Percentiles rank a stretch among this genome's conserved stretches.
phyloP scores from a whole-genome alignment of 2,888 invertebrate genomes.

The Ophion obscuratus region DNA sequence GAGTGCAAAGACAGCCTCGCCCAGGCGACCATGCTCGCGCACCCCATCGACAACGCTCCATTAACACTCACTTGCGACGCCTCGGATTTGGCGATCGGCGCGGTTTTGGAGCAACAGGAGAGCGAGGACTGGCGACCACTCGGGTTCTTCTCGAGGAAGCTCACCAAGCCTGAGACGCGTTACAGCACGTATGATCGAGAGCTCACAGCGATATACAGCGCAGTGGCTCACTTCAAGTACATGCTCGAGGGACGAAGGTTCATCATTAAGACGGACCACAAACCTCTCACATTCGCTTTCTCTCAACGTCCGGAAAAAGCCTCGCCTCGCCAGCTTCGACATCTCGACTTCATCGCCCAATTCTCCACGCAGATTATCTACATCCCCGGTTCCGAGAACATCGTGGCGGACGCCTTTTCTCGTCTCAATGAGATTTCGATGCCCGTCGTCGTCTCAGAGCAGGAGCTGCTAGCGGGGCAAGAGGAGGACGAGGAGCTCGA shows the following conservation, averaged over 20 bases:
- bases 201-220: neutral
- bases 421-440: constrained; percentile 59
- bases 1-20: constrained; percentile 43
- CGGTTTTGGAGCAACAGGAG: constrained; percentile 16
- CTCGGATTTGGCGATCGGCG: constrained; percentile 65
- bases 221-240: neutral
- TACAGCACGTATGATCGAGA: too few relatives aligned
- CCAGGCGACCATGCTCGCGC: constrained; percentile 47
- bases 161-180: too few relatives aligned
- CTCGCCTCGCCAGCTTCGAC: neutral
- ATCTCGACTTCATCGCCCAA: constrained; percentile 27
- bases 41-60: constrained; percentile 48
- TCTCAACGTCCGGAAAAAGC: constrained; percentile 14
- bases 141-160: too few relatives aligned
- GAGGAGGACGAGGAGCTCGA: constrained; percentile 53
- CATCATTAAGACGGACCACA: constrained; percentile 26
- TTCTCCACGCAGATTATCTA: constrained; percentile 58
- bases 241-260: constrained; percentile 20
- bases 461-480: constrained; percentile 54
- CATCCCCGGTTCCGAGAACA: constrained; percentile 65
- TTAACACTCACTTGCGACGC: constrained; percentile 65
- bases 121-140: constrained; percentile 1
- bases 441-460: constrained; percentile 51
- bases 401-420: constrained; percentile 67
- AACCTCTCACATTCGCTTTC: constrained; percentile 29